Conservation (phyloP, 2,888 invertebrate genomes). For the Nycteola revayana region DNA sequence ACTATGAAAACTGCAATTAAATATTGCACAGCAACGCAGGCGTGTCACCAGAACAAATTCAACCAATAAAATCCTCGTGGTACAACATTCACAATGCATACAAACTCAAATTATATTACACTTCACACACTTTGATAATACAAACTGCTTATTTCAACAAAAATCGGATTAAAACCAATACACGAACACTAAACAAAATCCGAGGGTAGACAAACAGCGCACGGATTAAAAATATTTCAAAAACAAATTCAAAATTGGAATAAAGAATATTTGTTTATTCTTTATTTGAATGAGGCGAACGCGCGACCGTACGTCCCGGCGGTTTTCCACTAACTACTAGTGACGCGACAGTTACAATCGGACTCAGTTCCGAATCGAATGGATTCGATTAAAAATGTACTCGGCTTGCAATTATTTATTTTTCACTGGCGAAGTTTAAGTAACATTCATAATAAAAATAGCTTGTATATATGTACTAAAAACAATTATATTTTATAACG, state of each 20-base stretch:
- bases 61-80: conserved; percentile 26
- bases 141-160: conserved; percentile 5
- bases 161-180: conserved; percentile 2
- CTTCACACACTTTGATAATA: not conserved
- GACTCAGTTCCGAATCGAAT: conserved; percentile 22
- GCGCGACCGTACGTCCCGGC: conserved; percentile 54
- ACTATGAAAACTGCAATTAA: no score
- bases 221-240: not conserved
- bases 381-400: conserved; percentile 22
- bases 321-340: conserved; percentile 59
- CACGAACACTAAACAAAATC: conserved; percentile 12
- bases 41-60: conserved; percentile 54
- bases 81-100: no score
- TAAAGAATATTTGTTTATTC: conserved; percentile 14
- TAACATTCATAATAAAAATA: no score
- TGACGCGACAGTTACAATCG: conserved; percentile 41
- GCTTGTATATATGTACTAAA: no score
- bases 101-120: no score
- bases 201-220: not conserved
- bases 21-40: no score
- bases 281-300: conserved; percentile 25
- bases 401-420: no score
- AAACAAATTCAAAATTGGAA: no score
- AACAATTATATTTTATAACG: no score
- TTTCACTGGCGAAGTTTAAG: no score